These are phyloP conservation scores for Hucho hucho DNA, from an alignment of 2,113 vertebrate genomes.

Conservation along the genomic window DNA sequence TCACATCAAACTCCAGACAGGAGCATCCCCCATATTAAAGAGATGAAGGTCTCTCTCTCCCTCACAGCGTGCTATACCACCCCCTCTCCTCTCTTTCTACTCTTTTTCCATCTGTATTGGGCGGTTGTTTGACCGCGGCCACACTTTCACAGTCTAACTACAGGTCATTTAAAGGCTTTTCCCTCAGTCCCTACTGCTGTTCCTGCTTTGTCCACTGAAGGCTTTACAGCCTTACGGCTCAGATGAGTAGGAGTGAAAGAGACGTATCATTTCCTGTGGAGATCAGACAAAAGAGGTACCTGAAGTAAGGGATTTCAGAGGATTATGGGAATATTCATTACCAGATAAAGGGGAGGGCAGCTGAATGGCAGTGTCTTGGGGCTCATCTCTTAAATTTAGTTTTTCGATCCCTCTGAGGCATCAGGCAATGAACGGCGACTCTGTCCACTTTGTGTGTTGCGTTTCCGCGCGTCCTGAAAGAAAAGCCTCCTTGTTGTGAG, in stretches of 20 bases:
- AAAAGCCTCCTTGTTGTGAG: conserved; percentile 57
- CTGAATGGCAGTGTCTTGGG: conserved; percentile 85
- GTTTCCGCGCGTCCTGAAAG: conserved; percentile 54
- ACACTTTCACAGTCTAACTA: conserved; percentile 81
- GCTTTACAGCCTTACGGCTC: conserved; percentile 72
- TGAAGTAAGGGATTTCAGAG: conserved; percentile 79
- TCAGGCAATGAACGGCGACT: conserved; percentile 52
- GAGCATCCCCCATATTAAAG: conserved; percentile 34
- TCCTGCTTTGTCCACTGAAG: conserved; percentile 44
- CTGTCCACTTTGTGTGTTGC: conserved; percentile 54
- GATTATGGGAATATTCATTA: conserved; percentile 99
- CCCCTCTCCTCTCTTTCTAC: conserved; percentile 25
- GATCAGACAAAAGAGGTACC: conserved; percentile 77
- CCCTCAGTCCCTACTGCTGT: conserved; percentile 65
- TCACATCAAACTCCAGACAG: conserved; percentile 34
- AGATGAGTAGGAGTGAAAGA: conserved; percentile 76
- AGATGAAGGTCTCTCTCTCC: conserved; percentile 45
- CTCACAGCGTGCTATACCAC: background rate
- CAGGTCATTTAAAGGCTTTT: conserved; percentile 86
- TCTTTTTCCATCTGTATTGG: conserved; percentile 33
- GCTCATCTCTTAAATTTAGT: conserved; percentile 93
- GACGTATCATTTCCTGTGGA: conserved; percentile 85
- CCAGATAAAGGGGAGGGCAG: conserved; percentile 78
- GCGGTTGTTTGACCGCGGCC: conserved; percentile 62
- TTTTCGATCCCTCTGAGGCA: conserved; percentile 60